Base-by-base conservation (phyloP, 2,797 vertebrate genomes). In the Acanthurus lineatus region DNA sequence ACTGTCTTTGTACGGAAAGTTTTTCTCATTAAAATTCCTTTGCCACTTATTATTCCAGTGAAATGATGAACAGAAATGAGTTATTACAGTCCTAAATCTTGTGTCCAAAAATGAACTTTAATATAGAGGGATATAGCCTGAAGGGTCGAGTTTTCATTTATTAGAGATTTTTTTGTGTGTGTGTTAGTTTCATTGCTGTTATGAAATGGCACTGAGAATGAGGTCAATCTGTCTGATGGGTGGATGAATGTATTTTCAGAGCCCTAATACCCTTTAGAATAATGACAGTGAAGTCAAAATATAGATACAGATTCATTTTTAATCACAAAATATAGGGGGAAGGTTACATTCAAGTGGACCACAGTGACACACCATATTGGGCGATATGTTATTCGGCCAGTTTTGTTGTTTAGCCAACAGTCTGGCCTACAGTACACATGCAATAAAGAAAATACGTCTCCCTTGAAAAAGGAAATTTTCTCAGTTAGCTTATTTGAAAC, bases 241-340 rank as follows among this genome's bases (percentile, higher is more conserved):
- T 47, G 56, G 60, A 81, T 67, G 9, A 71, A 70, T 71, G 59
- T 20, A 49, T 64, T 84, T 70, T 76, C 20, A 59, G 61, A 61
- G 20, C 56, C 64, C 48, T 83, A 76, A 84, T 78, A 64, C 14
- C 48, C 1, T 35, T 54, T 32, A 35, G 42, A 54, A n/a, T 76
- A 51, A 77, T 66, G 47, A 64, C 15, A 85, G 70, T 57, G 28
- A 88, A 74, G 59, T 63, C 76, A 49, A 38, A 70, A 59, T 38
- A 56, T 48, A 51, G 76, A 81, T 65, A 59, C 81, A 80, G 42
- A 64, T 74, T 81, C 3, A 38, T 66, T 81, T 92, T 93, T 91
- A 92, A 81, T 89, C 22, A 5, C 77, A 91, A 88, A 87, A 82
- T 79, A 78, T 71, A 77, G 19, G 1, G 57, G 4, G 16, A 15